phyloP scores from a whole-genome alignment of 2,888 invertebrate species.

The Geophilus truncorum region DNA sequence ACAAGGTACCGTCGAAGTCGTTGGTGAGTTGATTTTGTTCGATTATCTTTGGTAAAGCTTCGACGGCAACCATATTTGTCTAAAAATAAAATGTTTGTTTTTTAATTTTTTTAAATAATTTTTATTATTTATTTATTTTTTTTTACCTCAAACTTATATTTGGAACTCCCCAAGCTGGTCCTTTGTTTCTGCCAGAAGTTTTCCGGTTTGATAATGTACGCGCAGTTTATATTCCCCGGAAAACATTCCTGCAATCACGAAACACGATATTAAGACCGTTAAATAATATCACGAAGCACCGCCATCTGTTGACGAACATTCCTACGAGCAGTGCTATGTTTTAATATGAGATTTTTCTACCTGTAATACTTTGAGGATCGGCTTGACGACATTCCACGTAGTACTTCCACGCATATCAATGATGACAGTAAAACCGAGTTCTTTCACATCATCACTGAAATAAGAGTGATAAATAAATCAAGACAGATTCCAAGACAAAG shows the following conservation, averaged over 20 bases:
- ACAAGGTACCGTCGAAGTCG: conserved; percentile 88
- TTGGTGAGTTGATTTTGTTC: conserved; percentile 86
- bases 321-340: too few relatives aligned
- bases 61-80: conserved; percentile 94
- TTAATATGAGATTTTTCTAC: conserved; percentile 42
- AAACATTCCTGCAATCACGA: conserved; percentile 78
- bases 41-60: conserved; percentile 86
- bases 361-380: conserved; percentile 81
- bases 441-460: conserved; percentile 76
- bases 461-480: conserved; percentile 40
- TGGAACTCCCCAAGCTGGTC: conserved; percentile 92
- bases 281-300: too few relatives aligned
- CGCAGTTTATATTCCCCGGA: conserved; percentile 78
- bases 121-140: not conserved
- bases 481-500: not conserved
- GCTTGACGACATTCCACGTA: conserved; percentile 87
- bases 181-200: conserved; percentile 99
- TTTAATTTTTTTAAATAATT: too few relatives aligned
- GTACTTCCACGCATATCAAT: conserved; percentile 97
- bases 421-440: conserved; percentile 88
- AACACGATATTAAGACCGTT: not conserved
- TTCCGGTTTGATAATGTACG: conserved; percentile 96
- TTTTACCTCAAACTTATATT: conserved; percentile 95
- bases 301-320: too few relatives aligned
- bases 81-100: conserved; percentile 46